Evolutionary conservation across 2,888 invertebrate species (phyloP), one percentile per base, ranked within the genome.

Genomic region (Seladonia tumulorum): DNA sequence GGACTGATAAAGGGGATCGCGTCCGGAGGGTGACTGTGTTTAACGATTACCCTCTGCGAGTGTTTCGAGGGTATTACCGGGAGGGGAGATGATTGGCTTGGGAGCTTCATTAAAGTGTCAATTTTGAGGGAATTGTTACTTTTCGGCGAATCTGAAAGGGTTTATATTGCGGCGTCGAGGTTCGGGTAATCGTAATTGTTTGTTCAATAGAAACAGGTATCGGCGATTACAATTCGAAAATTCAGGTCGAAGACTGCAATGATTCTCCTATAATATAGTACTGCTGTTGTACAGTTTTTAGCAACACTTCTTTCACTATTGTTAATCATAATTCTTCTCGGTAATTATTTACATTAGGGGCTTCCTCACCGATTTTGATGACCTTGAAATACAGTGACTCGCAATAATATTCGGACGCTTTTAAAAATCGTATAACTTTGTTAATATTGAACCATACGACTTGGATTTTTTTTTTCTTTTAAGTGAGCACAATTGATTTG

Each of bases 1-100:
- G 70, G 70, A 45, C 70, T 78, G 86, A 85, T 86, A 81, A 81
- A 81, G 74, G 71, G 53, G 53, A 47, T 29, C 68, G 63, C 16
- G n/a, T 47, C 80, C 73, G 77, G 47, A 70, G 73, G 75, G 53
- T 18, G 57, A 70, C 25, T 18, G 68, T 45, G 47, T 77, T 83
- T 83, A 49, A 80, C 42, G 74, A 85, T 85, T 78, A 63, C 79
- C 72, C 75, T 78, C 39, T 25, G 63, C 60, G 35, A 22, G 22
- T 39, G 42, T 25, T 63, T 76, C 42, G 22, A 60, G 76, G 49
- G 42, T 47, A 29, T 73, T 29, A 18, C 45, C 14, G 25, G 8
- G 10, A 14, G 16, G 76, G 72, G 25, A 18, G 53, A n/a, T 8
- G 16, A 22, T 29, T 14, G 53, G 35, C 22, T 12, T 14, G 25